Conservation (phyloP, 2,888 invertebrate genomes). For the Sinhomidia bicolor region DNA sequence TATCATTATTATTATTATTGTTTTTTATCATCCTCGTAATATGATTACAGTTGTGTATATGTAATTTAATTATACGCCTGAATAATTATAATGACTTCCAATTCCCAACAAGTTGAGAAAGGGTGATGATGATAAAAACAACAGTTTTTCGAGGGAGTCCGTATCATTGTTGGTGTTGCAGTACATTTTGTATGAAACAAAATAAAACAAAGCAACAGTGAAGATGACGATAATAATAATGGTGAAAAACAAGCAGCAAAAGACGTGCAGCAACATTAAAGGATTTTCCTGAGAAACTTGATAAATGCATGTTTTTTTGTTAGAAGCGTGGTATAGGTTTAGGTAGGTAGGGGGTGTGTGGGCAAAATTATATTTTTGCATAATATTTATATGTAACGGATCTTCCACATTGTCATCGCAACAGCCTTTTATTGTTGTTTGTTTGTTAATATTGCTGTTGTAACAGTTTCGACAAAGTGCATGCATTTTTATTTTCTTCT, state of each 20-base stretch:
- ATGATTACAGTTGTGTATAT: conserved; percentile 36
- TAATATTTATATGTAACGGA: background rate
- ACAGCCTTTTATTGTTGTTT: background rate
- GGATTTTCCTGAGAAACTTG: conserved; percentile 34
- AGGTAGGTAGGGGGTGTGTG: background rate
- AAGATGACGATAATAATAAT: conserved; percentile 14
- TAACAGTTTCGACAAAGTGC: too few relatives aligned
- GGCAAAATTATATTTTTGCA: background rate
- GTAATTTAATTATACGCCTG: conserved; percentile 60
- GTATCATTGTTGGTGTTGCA: too few relatives aligned
- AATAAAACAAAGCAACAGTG: background rate
- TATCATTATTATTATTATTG: conserved; percentile 25
- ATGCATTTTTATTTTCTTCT: background rate
- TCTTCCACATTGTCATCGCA: conserved; percentile 11
- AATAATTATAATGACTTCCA: conserved; percentile 52
- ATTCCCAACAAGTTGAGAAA: conserved; percentile 51
- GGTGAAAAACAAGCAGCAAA: background rate
- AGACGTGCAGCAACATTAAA: background rate
- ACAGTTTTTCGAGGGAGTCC: background rate
- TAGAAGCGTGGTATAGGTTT: background rate
- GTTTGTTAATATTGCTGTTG: background rate
- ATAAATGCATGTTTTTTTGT: background rate
- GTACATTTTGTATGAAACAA: background rate
- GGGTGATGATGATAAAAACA: conserved; percentile 10
- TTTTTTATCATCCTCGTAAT: background rate